Conservation (phyloP, 2,113 vertebrate species). For the Ptilonorhynchus violaceus region DNA sequence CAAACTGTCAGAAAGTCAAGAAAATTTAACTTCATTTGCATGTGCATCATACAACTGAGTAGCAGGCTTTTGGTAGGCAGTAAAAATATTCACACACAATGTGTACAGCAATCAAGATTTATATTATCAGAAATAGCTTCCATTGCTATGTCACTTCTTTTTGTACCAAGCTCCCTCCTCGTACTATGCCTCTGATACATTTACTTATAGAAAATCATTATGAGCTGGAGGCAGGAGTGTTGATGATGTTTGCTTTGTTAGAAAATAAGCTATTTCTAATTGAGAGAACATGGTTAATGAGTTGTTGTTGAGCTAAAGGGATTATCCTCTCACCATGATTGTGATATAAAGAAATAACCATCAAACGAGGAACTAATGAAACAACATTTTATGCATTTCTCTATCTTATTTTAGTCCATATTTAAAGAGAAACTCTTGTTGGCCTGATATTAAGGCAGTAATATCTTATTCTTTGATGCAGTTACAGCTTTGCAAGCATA, state of each 20-base stretch:
- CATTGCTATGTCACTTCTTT: neutral
- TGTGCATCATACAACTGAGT: neutral
- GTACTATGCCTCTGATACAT: neutral
- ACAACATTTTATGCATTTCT: neutral
- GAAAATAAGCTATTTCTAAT: conserved; percentile 28
- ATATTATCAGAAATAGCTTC: neutral
- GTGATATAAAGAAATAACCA: neutral
- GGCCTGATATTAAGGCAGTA: neutral
- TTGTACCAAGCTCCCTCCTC: neutral
- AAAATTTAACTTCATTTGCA: neutral
- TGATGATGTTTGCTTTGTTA: neutral
- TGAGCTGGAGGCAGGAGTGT: conserved; percentile 13
- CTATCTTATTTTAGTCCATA: neutral
- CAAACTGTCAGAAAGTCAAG: neutral
- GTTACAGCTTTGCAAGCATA: neutral
- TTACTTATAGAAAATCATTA: conserved; percentile 31
- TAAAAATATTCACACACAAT: neutral
- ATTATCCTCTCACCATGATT: neutral
- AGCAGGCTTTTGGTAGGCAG: neutral
- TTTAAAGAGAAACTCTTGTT: neutral
- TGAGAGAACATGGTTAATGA: conserved; percentile 4
- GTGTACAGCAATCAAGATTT: neutral
- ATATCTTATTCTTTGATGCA: neutral
- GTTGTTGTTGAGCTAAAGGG: conserved; percentile 22
- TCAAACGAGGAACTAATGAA: neutral